A percentile compares a stretch with the other conserved stretches of the same genome.
Conservation (phyloP, 2,797 vertebrate species). For the Naso thynnoides region DNA sequence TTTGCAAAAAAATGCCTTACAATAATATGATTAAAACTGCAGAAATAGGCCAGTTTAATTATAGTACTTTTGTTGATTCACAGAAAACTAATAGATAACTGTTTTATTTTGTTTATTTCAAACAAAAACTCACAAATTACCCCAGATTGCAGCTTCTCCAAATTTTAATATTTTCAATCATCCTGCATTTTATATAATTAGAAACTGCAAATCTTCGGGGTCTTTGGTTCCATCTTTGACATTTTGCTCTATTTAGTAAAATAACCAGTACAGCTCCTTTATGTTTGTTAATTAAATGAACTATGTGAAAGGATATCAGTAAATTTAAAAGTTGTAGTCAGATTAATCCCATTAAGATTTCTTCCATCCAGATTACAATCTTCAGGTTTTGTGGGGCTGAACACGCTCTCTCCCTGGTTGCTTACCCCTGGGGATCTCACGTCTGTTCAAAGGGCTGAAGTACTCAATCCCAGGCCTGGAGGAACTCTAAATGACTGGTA, state of each 20-base stretch:
- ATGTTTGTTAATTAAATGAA: not conserved
- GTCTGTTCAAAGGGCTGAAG: slow-evolving; percentile 55
- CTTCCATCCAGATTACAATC: slow-evolving; percentile 51
- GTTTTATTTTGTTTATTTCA: too few species aligned
- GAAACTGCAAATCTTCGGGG: not conserved
- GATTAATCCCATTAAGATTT: not conserved
- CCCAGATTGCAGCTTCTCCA: too few species aligned
- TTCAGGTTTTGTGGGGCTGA: not conserved
- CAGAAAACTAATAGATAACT: too few species aligned
- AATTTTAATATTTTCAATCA: too few species aligned
- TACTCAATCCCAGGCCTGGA: slow-evolving; percentile 61
- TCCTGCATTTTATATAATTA: not conserved
- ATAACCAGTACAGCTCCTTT: too few species aligned
- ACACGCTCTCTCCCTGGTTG: slow-evolving; percentile 6
- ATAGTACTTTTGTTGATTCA: too few species aligned
- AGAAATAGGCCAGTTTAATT: too few species aligned
- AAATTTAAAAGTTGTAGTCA: not conserved
- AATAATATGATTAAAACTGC: too few species aligned
- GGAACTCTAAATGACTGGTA: slow-evolving; percentile 68
- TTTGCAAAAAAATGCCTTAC: too few species aligned
- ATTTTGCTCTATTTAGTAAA: not conserved
- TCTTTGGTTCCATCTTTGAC: too few species aligned
- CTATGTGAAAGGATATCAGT: not conserved
- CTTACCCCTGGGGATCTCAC: slow-evolving; percentile 23
- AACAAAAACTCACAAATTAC: too few species aligned